These are phyloP conservation scores for Actinemys pallida DNA, from an alignment of 2,113 vertebrate genomes.

Conservation along the genomic window DNA sequence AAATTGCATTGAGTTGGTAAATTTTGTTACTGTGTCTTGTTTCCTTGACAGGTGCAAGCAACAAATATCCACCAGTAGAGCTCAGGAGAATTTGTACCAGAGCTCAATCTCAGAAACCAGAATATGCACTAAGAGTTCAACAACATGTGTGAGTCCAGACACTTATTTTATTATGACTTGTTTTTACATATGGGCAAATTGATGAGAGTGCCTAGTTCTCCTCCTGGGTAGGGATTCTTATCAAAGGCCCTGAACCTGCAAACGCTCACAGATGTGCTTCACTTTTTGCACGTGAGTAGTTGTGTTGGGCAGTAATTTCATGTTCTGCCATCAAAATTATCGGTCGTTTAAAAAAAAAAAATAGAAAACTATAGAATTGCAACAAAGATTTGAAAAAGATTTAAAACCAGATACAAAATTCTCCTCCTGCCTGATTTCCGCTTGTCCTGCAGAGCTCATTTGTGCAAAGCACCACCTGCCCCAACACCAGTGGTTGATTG, in stretches of 20 bases:
- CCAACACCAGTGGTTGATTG: no score
- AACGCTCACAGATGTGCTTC: background rate
- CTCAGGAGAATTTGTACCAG: conserved; percentile 51
- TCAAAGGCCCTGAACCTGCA: background rate
- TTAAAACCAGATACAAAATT: background rate
- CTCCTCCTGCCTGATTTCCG: background rate
- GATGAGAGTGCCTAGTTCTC: background rate
- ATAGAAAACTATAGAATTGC: background rate
- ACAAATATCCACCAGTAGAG: conserved; percentile 64
- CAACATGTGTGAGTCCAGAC: background rate
- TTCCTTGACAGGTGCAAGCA: conserved; percentile 66
- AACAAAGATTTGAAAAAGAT: background rate
- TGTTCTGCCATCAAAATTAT: background rate
- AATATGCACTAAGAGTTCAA: background rate
- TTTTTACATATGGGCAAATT: background rate
- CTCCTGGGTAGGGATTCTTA: background rate
- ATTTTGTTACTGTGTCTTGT: background rate
- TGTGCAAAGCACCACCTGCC: background rate
- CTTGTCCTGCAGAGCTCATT: background rate
- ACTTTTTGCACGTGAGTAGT: background rate
- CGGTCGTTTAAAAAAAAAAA: background rate
- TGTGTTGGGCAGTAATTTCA: background rate
- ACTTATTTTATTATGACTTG: background rate
- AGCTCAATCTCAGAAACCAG: background rate
- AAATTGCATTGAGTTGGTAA: background rate